Percentiles rank a stretch among this genome's conserved stretches.
These are phyloP conservation scores for Aradophagus sp. DNA, from an alignment of 1,140 invertebrate genomes.

Conservation along the genomic window DNA sequence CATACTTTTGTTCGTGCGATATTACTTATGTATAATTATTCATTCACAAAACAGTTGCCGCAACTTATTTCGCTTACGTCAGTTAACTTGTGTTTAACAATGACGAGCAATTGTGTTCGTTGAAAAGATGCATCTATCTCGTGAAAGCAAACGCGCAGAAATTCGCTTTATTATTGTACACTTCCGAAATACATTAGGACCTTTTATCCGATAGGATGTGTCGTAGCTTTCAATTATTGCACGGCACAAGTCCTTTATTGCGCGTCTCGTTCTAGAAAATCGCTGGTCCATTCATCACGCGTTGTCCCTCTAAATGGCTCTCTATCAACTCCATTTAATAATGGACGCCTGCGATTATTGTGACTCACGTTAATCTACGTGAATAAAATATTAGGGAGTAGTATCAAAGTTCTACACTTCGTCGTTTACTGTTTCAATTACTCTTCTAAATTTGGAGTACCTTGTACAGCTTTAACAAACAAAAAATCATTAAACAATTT, in stretches of 20 bases:
- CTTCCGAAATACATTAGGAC: constrained; percentile 57
- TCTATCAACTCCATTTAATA: constrained; percentile 45
- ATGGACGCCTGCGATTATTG: constrained; percentile 30
- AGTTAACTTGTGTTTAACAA: too few species aligned
- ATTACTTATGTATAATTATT: too few species aligned
- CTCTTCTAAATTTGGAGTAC: too few species aligned
- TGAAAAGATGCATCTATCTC: too few species aligned
- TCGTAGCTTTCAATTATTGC: constrained; percentile 67
- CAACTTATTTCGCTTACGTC: too few species aligned
- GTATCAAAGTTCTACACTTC: neutral
- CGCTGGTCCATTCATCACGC: constrained; percentile 56
- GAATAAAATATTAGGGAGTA: constrained; percentile 30
- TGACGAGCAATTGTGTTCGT: too few species aligned
- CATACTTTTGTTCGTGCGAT: too few species aligned
- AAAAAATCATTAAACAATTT: constrained; percentile 15
- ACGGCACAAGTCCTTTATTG: constrained; percentile 65
- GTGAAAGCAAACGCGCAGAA: too few species aligned
- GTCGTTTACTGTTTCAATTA: neutral
- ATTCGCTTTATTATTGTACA: constrained; percentile 39
- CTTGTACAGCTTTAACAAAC: too few species aligned
- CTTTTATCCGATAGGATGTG: constrained; percentile 57
- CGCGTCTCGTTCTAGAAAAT: constrained; percentile 51
- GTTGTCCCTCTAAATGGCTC: constrained; percentile 59
- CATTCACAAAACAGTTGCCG: too few species aligned
- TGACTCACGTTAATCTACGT: constrained; percentile 23